phyloP scores from a whole-genome alignment of 2,113 vertebrate genomes.

The Equus quagga region DNA sequence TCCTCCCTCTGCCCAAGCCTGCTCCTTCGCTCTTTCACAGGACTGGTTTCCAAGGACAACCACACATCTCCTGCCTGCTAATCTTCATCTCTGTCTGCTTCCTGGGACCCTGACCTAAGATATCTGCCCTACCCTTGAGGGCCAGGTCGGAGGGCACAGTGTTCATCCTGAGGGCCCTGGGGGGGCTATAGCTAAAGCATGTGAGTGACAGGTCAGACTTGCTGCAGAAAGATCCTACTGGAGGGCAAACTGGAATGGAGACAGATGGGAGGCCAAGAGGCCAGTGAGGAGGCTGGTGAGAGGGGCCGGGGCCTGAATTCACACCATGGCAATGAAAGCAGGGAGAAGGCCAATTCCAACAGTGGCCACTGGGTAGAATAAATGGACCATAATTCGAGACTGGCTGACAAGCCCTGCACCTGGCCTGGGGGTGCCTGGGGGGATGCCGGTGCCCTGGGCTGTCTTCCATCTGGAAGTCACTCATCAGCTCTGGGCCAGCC shows the following conservation, averaged over 20 bases:
- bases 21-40: neutral
- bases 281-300: neutral
- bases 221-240: neutral
- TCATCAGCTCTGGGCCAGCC: neutral
- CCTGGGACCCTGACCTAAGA: neutral
- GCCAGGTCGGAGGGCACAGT: neutral
- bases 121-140: neutral
- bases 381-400: neutral
- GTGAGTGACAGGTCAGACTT: neutral
- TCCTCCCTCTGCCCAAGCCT: neutral
- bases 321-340: neutral
- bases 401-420: neutral
- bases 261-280: neutral
- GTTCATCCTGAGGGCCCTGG: neutral
- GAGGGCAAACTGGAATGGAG: neutral
- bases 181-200: neutral
- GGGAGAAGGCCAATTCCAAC: neutral
- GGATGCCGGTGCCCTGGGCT: neutral
- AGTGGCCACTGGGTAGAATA: slow-evolving; percentile 57
- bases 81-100: neutral
- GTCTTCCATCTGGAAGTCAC: slow-evolving; percentile 42
- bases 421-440: neutral
- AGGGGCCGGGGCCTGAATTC: neutral
- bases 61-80: neutral
- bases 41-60: neutral